Conservation (phyloP, 2,797 vertebrate species). For the Myotis myotis region DNA sequence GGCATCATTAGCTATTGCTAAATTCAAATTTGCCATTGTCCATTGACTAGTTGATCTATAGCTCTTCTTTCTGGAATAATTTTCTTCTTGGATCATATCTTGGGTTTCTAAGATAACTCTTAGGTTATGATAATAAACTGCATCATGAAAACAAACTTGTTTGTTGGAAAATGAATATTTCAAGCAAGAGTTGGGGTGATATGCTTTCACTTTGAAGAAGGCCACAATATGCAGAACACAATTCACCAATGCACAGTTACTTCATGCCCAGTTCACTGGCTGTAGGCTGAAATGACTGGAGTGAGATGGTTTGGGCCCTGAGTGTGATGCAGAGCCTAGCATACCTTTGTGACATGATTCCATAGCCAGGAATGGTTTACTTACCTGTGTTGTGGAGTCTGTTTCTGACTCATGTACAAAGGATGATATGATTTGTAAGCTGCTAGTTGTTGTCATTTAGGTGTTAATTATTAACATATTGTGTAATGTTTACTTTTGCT, state of each 20-base stretch:
- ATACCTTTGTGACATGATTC: background rate
- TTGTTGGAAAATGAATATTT: background rate
- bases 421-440: background rate
- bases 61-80: background rate
- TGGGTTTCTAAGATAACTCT: background rate
- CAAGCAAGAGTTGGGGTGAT: background rate
- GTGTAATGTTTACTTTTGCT: background rate
- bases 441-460: background rate
- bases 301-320: background rate
- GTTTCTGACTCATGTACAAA: background rate
- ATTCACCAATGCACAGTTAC: background rate
- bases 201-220: background rate
- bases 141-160: background rate
- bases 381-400: background rate
- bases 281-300: background rate
- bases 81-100: background rate
- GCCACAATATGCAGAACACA: background rate
- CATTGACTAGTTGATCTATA: background rate
- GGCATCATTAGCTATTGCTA: background rate
- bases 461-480: background rate
- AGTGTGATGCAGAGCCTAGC: background rate
- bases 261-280: background rate
- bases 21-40: background rate
- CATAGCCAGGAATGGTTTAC: background rate
- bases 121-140: background rate